Evolutionary conservation across 2,113 vertebrate species (phyloP), one percentile per base, ranked within the genome.

Genomic region (Mystacornis crossleyi): DNA sequence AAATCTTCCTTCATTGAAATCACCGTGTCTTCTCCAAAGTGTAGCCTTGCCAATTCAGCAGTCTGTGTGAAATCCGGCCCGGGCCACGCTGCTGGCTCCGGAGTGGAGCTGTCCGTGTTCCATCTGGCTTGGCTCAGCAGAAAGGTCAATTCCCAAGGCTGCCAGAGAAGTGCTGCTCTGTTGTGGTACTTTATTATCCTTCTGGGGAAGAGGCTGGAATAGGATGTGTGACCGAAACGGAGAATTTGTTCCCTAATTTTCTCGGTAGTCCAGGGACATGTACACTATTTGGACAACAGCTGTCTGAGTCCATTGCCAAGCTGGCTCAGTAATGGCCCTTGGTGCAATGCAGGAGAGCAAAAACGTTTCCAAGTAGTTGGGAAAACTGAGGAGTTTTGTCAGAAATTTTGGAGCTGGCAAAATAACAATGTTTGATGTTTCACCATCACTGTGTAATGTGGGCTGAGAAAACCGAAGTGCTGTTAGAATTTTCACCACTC

Each of bases 241-340:
- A 69, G 55, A 94, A 53, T 95, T 87, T 94, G 85, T 87, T 96
- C 53, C 31, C 19, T 79, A 43, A 90, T 96, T 94, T 78, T 75
- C 79, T 65, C 70, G 21, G 1, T 51, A 57, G 78, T 61, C 70
- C 19, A 34, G 85, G 53, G 88, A 82, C n/a, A 1, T 51, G 70
- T 57, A 25, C 0, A 0, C 65, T 71, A 24, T 79, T 94, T 87
- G 73, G 57, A 48, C 66, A 87, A 25, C 81, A 95, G 70, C 70
- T 87, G 77, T 16, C 66, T 65, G 85, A 64, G 50, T 20, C 43
- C 45, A 10, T 50, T 82, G 86, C 90, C 90, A 86, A 21, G 18
- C 50, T 80, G 94, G 40, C 57, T 90, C 36, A 24, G 36, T 31
- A 69, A 53, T 23, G 34, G 75, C 61, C 71, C 66, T 84, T 9